Conservation (phyloP, 2,888 invertebrate species). For the Agriotes lineatus region DNA sequence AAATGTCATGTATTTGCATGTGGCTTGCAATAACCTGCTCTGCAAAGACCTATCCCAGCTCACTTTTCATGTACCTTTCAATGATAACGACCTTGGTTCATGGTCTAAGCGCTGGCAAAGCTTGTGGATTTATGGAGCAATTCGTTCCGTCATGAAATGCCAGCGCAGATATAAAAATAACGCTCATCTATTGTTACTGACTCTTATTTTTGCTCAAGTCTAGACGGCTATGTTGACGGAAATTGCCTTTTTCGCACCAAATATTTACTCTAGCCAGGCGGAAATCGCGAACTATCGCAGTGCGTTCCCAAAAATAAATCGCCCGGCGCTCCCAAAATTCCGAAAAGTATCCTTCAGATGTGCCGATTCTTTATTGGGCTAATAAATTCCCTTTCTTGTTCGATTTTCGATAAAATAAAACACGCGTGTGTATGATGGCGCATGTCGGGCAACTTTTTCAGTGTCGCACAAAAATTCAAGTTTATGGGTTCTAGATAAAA, state of each 20-base stretch:
- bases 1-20: background rate
- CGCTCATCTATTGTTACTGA: background rate
- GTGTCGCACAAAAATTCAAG: too few species aligned
- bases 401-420: too few species aligned
- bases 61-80: constrained; percentile 5
- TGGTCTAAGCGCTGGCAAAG: background rate
- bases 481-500: too few species aligned
- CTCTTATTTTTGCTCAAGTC: constrained; percentile 1
- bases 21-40: background rate
- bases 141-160: constrained; percentile 11
- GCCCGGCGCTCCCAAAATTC: too few species aligned
- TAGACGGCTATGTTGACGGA: constrained; percentile 4
- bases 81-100: constrained; percentile 11
- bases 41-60: background rate
- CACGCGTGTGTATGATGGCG: too few species aligned
- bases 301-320: too few species aligned
- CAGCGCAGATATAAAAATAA: constrained; percentile 11
- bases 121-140: constrained; percentile 11
- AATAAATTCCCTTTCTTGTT: too few species aligned
- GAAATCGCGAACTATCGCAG: too few species aligned
- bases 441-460: too few species aligned
- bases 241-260: background rate
- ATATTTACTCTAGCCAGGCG: background rate
- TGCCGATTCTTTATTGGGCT: too few species aligned
- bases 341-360: too few species aligned